Base-by-base conservation (phyloP, 2,888 invertebrate genomes). In the Lasioglossum oenotherae region DNA sequence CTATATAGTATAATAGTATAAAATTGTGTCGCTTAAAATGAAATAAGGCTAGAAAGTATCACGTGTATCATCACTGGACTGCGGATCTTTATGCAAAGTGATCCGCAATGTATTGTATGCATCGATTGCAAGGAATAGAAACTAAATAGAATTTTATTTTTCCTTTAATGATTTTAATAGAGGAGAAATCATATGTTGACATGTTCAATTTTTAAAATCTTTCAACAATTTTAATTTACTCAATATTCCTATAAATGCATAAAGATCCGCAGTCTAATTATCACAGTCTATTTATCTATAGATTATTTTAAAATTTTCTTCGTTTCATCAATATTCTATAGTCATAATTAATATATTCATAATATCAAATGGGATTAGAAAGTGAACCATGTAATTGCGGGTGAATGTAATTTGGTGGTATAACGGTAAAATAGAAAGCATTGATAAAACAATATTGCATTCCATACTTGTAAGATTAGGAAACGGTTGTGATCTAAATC, bases 401-500 rank as follows among this genome's bases (percentile, higher is more conserved):
- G 35, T 31, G 12, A 35, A 31, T 67, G 16, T 35, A 67, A 35
- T 67, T 31, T 31, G 31, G 31, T 67, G 53, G 53, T 57, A 57
- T 57, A 57, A n/a, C 0, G n/a, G 12, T 57, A 57, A n/a, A n/a
- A 31, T 35, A 69, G 35, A 38, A 23, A 41, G 38, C 6, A 38
- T 23, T 12, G 23, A 69, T 23, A 38, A 0, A 60, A 60, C 27
- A 69, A 38, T 12, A 12, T 27, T 60, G 60, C 27, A 4, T 69
- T 69, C 6, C 46, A 35, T 94, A 98, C 99, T 97, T 99, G 99
- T 35, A 99, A 96, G 94, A 99, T 99, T 49, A 99, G 96, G 95
- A 99, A 99, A 72, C 99, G 96, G 95, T 99, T 99, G 94, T 99
- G 99, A 92, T 98, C 98, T 92, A 99, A 96, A 96, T 99, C 99